Conservation (phyloP, 2,113 vertebrate genomes). For the Notarius lentiginosus region DNA sequence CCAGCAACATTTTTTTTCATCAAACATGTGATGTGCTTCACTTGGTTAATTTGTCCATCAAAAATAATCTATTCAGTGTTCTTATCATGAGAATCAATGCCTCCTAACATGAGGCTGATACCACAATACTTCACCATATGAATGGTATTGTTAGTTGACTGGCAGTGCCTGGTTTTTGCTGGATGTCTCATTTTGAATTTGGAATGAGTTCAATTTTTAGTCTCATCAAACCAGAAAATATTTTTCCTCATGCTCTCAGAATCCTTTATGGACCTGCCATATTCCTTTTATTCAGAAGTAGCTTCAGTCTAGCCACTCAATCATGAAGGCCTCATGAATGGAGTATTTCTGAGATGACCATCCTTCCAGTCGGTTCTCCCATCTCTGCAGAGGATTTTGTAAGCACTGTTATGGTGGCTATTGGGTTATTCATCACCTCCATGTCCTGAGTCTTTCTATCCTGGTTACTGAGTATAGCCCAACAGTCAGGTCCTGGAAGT, state of each 20-base stretch:
- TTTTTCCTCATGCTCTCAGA: not conserved
- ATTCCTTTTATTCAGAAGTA: not conserved
- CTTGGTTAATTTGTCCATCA: constrained; percentile 42
- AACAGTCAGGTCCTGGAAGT: not conserved
- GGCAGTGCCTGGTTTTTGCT: not conserved
- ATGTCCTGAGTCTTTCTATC: not conserved
- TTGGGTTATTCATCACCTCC: not conserved
- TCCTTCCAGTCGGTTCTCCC: not conserved
- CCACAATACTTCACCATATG: not conserved
- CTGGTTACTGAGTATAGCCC: not conserved
- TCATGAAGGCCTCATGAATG: not conserved
- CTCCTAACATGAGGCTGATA: not conserved
- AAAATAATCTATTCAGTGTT: constrained; percentile 22
- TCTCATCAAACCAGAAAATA: not conserved
- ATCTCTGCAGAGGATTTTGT: not conserved
- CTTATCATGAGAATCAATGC: constrained; percentile 25
- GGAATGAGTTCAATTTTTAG: not conserved
- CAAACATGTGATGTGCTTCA: constrained; percentile 19
- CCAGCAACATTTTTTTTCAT: not conserved
- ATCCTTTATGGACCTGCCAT: not conserved
- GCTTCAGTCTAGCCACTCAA: not conserved
- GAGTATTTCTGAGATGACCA: not conserved
- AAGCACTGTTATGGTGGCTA: not conserved
- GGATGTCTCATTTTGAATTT: not conserved
- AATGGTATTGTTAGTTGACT: not conserved